phyloP scores from a whole-genome alignment of 2,888 invertebrate species.

The Lasioglossum calceatum region DNA sequence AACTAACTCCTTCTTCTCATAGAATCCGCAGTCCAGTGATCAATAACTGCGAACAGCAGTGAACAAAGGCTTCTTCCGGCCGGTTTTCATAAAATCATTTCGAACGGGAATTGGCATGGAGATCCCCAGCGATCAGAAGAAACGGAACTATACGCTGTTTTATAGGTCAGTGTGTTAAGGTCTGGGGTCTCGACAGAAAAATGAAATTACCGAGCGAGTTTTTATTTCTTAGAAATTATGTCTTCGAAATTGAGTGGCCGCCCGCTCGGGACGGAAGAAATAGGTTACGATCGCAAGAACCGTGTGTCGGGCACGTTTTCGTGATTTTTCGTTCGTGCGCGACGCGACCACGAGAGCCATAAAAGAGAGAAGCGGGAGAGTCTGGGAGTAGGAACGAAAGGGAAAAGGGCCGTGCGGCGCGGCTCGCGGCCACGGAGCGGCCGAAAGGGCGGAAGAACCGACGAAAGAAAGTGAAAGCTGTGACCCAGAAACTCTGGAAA shows the following conservation, averaged over 20 bases:
- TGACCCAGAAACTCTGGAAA: conserved; percentile 82
- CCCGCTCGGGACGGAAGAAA: background rate
- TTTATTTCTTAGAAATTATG: background rate
- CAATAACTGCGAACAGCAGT: background rate
- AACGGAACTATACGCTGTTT: background rate
- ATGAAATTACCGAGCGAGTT: background rate
- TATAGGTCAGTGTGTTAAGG: background rate
- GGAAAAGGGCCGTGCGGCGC: conserved; percentile 58
- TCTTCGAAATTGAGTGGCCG: background rate
- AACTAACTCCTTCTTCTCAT: too few relatives aligned
- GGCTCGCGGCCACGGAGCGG: conserved; percentile 52
- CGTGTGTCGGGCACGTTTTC: conserved; percentile 9
- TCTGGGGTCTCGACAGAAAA: background rate
- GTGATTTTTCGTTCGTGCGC: conserved; percentile 15
- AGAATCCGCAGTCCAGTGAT: background rate
- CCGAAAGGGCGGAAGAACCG: conserved; percentile 76
- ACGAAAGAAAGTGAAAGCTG: conserved; percentile 83
- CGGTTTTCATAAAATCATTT: background rate
- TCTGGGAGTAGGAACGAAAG: background rate
- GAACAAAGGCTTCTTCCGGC: background rate
- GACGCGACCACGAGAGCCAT: background rate
- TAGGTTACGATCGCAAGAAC: conserved; percentile 13
- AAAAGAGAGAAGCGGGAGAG: conserved; percentile 3
- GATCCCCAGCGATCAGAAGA: background rate
- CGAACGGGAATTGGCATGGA: background rate